Base-by-base conservation (phyloP, 2,888 invertebrate genomes). In the Phasia obesa region DNA sequence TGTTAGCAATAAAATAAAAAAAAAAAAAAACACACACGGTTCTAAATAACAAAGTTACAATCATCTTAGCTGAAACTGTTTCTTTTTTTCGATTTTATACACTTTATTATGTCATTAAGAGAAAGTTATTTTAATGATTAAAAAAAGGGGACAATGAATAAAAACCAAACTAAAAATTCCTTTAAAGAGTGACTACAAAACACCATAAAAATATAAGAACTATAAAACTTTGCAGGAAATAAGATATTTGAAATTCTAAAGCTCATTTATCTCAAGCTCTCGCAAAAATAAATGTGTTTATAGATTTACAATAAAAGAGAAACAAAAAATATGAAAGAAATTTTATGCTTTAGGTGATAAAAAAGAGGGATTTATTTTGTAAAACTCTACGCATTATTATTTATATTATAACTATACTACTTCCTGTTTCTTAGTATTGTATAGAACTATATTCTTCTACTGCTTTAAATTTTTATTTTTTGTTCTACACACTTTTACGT, bases 101-200 rank as follows among this genome's bases (percentile, higher is more conserved):
- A 64, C 23, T 55, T 74, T 64, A 35, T 75, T 55, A 53, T 74
- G 55, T 57, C 74, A 64, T 74, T 64, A 64, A 74, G 53, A 67
- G 75, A 17, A 59, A 69, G 51, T 42, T 67, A 38, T 75, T 47
- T 75, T 64, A 64, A 64, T 55, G 64, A 74, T 47, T 19, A 19
- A 35, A 71, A 44, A 57, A 57, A 21, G 15, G 2, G 38, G 21
- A 49, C 0, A 55, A 53, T 6, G 1, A 53, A 0, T 27, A 19
- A 38, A 23, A 51, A n/a, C 23, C 6, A 11, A 47, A 55, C 17
- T 15, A 23, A 38, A 49, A 57, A 25, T 69, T 69, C 27, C 23
- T 38, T 73, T 21, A 42, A 47, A 49, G 47, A 49, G 15, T n/a
- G 27, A 44, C 55, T 38, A 17, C n/a, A 42, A 44, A 19, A 5